Base-by-base conservation (phyloP, 2,888 invertebrate genomes). In the Rhingia campestris region DNA sequence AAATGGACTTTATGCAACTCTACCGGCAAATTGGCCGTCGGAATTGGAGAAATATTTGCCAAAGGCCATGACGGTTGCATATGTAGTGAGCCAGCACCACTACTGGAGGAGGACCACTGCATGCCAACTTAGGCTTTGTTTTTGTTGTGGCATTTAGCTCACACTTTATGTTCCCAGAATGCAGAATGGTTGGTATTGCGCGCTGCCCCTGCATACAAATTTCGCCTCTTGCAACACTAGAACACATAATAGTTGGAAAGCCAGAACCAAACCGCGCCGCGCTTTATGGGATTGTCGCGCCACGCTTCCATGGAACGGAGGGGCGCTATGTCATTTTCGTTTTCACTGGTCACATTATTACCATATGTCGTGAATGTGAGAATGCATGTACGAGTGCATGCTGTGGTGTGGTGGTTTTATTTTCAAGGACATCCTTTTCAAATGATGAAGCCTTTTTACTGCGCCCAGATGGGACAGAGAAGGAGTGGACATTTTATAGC, bases 361-460 rank as follows among this genome's bases (percentile, higher is more conserved):
- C 80, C 73, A 49, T 43, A 74, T 70, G 80, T 47, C 56, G 70
- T 59, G 70, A 66, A 53, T 64, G 53, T 53, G 67, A 14, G 51
- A 49, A 51, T 51, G 45, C 49, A 61, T 33, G 54, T 22, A 37
- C 22, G 22, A 2, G 22, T 22, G 22, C 22, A 30, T 35, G 49
- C 7, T 39, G 9, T 10, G 32, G n/a, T 30, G 33, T 10, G 56
- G 74, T 80, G 12, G 84, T 84, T 80, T 84, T 80, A 80, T 84
- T 84, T 84, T 84, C 84, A 84, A 84, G 84, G 84, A 84, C 84
- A 84, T 84, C 84, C 84, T 84, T 75, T 80, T 84, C 84, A 84
- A 84, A 74, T 84, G 67, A 43, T 70, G 74, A 84, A 80, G 70
- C 66, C 79, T 84, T 56, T 54, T 56, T 54, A 30, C 37, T 30